A percentile compares a stretch with the other conserved stretches of the same genome.
Conservation (phyloP, 2,888 invertebrate genomes). For the Eristalinus sepulchralis region DNA sequence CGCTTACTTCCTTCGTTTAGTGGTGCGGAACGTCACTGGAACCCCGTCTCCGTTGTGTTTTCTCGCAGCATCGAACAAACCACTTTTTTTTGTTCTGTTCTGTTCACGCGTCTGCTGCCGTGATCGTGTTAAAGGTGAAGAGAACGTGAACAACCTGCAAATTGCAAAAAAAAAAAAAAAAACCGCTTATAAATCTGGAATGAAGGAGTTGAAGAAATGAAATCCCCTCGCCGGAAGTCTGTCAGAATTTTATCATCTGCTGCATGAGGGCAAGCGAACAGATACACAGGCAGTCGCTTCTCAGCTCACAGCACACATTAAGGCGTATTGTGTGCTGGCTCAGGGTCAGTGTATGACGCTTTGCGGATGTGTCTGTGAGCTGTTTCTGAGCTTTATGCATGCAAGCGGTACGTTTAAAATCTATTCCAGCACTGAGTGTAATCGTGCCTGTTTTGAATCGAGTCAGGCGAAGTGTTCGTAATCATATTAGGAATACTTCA, state of each 20-base stretch:
- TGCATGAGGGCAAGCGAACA: conserved; percentile 11
- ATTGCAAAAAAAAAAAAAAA: background rate
- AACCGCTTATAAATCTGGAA: background rate
- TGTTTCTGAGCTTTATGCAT: background rate
- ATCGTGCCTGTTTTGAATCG: background rate
- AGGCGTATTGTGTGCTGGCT: background rate
- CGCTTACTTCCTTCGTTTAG: conserved; percentile 31
- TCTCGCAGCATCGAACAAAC: conserved; percentile 26
- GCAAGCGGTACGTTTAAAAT: background rate
- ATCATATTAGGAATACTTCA: background rate
- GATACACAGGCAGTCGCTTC: background rate
- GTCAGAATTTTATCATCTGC: conserved; percentile 35
- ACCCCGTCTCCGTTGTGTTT: conserved; percentile 2
- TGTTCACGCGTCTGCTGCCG: conserved; percentile 15
- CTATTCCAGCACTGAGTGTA: background rate
- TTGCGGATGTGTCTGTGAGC: background rate
- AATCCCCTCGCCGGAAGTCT: conserved; percentile 61
- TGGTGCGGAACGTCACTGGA: background rate
- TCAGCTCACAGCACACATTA: background rate
- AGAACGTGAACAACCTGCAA: conserved; percentile 59
- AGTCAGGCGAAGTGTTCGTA: background rate
- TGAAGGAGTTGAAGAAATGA: conserved; percentile 35
- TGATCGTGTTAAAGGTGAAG: conserved; percentile 56
- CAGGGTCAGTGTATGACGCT: background rate
- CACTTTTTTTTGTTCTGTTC: conserved; percentile 16